Base-by-base conservation (phyloP, 2,113 vertebrate genomes). In the Carollia perspicillata region DNA sequence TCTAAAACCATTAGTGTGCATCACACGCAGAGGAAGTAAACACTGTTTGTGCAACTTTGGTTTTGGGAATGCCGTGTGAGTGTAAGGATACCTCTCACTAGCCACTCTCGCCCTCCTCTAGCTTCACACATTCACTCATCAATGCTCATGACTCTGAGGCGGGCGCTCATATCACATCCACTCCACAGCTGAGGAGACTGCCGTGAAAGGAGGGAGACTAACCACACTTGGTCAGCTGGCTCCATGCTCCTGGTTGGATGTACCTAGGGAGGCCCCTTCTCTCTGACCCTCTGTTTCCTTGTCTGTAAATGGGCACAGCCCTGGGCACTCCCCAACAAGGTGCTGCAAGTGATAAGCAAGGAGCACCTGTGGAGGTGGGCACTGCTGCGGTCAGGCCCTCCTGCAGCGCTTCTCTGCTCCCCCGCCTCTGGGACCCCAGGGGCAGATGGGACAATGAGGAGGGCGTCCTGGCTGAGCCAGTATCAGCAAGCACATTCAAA, bases 121-220 rank as follows among this genome's bases (percentile, higher is more conserved):
- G 44, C 49, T 60, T 14, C 16, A 26, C 51, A 3, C 3, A 1
- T 1, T 22, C 40, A 14, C 14, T 4, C 0, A 22, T 35, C 63
- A 0, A 2, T 13, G 40, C 28, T 58, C 65, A 44, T 0, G 1
- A 22, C 18, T 20, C 72, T 16, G 44, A 33, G 47, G 26, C 3
- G 53, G 51, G 17, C 0, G 0, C 23, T 6, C 5, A 40, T 12
- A 6, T 30, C 11, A 12, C 40, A 69, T 28, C 44, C 0, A 0
- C 13, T 17, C 44, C 9, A 5, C 47, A 40, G 93, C 47, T 0
- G 4, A 14, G 93, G 77, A 47, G 14, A 75, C 47, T 8, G 35
- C 75, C 0, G 6, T 18, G 6, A 3, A 4, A 47, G 8, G 55
- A 4, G 55, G 8, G 55, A 12, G 0, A 2, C 26, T 60, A 5